Conservation (phyloP, 2,888 invertebrate genomes). For the Odontocerum albicorne region DNA sequence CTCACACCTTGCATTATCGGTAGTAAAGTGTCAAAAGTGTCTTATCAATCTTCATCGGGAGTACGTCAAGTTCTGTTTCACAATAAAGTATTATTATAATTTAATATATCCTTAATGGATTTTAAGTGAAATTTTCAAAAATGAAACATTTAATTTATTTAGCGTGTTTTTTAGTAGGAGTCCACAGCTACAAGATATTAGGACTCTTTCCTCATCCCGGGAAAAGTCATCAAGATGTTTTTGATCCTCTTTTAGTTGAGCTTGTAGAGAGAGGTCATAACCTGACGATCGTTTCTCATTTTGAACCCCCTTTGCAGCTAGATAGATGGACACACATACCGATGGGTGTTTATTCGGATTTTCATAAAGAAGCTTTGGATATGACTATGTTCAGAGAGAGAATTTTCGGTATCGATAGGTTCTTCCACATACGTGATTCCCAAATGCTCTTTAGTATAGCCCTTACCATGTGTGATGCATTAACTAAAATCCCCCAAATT, state of each 20-base stretch:
- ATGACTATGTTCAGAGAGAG: slow-evolving; percentile 40
- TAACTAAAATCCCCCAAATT: slow-evolving; percentile 48
- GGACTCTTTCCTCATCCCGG: slow-evolving; percentile 51
- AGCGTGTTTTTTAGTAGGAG: not conserved
- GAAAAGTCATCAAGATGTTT: slow-evolving; percentile 55
- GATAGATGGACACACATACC: slow-evolving; percentile 44
- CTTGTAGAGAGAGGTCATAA: slow-evolving; percentile 49
- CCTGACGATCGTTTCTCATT: slow-evolving; percentile 53
- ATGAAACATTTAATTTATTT: not conserved
- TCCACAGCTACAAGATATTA: slow-evolving; percentile 41
- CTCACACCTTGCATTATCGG: too few relatives aligned
- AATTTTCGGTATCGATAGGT: slow-evolving; percentile 37
- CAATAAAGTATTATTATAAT: too few relatives aligned
- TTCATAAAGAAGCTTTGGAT: slow-evolving; percentile 42
- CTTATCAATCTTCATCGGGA: too few relatives aligned
- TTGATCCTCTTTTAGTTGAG: slow-evolving; percentile 49
- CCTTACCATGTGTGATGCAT: slow-evolving; percentile 44
- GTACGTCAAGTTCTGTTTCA: too few relatives aligned
- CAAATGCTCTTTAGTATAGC: not conserved
- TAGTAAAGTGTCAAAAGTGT: too few relatives aligned
- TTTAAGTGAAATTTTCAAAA: not conserved
- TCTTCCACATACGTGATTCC: slow-evolving; percentile 28
- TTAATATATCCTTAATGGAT: too few relatives aligned
- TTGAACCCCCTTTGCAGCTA: slow-evolving; percentile 41
- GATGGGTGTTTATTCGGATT: slow-evolving; percentile 38